A percentile compares a stretch with the other conserved stretches of the same genome.
Conservation (phyloP, 2,888 invertebrate genomes). For the Ormyrus rosae region DNA sequence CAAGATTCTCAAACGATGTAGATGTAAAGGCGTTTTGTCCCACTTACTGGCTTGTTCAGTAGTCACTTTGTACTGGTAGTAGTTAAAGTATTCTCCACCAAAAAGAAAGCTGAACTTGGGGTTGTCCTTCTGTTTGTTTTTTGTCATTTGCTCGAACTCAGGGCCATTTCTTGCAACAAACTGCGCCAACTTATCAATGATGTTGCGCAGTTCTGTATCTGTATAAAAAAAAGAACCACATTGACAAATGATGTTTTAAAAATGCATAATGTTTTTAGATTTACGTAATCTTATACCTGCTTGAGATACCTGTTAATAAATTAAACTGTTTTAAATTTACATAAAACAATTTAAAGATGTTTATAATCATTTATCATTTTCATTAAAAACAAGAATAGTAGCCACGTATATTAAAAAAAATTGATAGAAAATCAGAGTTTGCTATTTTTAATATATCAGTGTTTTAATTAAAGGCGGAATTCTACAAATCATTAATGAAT, state of each 20-base stretch:
- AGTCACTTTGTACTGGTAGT: constrained; percentile 97
- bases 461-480: no score
- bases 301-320: constrained; percentile 52
- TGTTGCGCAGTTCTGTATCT: constrained; percentile 97
- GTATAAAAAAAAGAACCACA: constrained; percentile 49
- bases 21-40: constrained; percentile 63
- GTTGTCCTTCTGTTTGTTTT: constrained; percentile 98
- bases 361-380: constrained; percentile 3
- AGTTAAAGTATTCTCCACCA: constrained; percentile 96
- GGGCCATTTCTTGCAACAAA: constrained; percentile 99
- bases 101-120: constrained; percentile 98
- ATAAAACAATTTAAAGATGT: constrained; percentile 38
- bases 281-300: constrained; percentile 43
- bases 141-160: constrained; percentile 99
- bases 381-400: constrained; percentile 9
- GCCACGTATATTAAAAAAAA: no score
- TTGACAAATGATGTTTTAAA: neutral
- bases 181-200: constrained; percentile 98
- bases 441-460: neutral
- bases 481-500: no score
- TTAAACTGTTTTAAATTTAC: constrained; percentile 44
- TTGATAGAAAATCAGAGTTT: neutral
- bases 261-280: constrained; percentile 18
- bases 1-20: constrained; percentile 56
- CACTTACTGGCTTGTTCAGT: constrained; percentile 95